Evolutionary conservation across 1,140 invertebrate genomes (phyloP), one percentile per base, ranked within the genome.

Genomic region (Alviniconcha marisindica): DNA sequence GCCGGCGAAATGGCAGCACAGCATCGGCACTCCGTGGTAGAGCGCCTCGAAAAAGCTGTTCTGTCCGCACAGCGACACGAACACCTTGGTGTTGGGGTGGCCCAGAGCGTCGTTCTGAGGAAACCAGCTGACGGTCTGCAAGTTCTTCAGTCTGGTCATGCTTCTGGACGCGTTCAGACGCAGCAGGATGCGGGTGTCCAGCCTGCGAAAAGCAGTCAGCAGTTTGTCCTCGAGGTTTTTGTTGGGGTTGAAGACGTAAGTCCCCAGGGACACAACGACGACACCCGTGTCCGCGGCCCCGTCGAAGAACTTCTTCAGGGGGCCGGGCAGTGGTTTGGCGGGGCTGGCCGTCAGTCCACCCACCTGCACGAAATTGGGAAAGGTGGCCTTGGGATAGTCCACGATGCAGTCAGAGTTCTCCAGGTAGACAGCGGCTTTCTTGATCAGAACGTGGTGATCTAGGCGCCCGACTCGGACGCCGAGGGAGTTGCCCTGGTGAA

Each of bases 1-100:
- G 78, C 95, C 94, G 24, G 40, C 42, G 81, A 97, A 91, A 12
- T 96, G 96, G 87, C 96, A 95, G 15, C 95, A 94, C 5, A 97
- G 84, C 69, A 90, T 82, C 0, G 89, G 89, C 24, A 90, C 86
- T 15, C 85, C 89, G 73, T 89, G 87, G 76, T 88, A 89, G 0
- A 89, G 77, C 15, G 85, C 86, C 73, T 91, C 90, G 81, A 87
- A 89, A 15, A 85, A 76, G 36, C 87, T 85, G 79, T 87, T 89
- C 56, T 87, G 88, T 2, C 88, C 88, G 84, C 89, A 90, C 36
- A 89, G 89, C 1, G 88, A 89, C 28, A 90, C 84, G 48, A 90
- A 88, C 14, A 87, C 33, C 56, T 84, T 87, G 14, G 85, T 86
- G 51, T 80, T 83, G 33, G 51, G 42, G n/a, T 85, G 76, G n/a